Percentiles rank a stretch among this genome's conserved stretches.
These are phyloP conservation scores for Cephus pygmeus DNA, from an alignment of 2,888 invertebrate genomes.

Conservation along the genomic window DNA sequence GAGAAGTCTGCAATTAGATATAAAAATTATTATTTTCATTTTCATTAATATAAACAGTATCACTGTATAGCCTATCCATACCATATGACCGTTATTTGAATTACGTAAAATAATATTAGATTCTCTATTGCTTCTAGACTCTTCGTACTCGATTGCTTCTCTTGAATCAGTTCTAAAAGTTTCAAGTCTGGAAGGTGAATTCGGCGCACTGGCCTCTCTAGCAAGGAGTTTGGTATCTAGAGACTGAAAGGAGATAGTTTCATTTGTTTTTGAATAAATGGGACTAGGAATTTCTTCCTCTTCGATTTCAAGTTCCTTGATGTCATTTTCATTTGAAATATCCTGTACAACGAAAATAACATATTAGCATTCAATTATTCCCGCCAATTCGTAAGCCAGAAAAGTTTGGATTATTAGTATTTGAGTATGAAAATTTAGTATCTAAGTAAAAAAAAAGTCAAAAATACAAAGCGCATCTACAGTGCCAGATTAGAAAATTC, in stretches of 20 bases:
- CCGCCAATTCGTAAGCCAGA: not conserved
- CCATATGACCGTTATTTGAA: not conserved
- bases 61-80: not conserved
- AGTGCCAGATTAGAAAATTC: not conserved
- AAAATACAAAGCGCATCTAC: not conserved
- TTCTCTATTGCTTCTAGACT: conserved; percentile 19
- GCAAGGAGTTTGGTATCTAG: not conserved
- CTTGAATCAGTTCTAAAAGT: conserved; percentile 38
- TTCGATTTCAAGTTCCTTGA: not conserved
- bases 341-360: not conserved
- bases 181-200: not conserved
- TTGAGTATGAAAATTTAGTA: not conserved
- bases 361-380: not conserved
- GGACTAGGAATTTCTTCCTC: not conserved
- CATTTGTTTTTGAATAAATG: not conserved
- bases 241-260: not conserved
- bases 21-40: not conserved
- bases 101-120: not conserved
- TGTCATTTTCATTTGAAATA: not conserved
- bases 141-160: conserved; percentile 28
- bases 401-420: not conserved
- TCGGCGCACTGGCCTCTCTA: not conserved
- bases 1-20: not conserved
- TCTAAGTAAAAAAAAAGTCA: not conserved
- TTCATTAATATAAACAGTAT: not conserved